Evolutionary conservation across 2,888 invertebrate genomes (phyloP).

Genomic region (Apodemia zela): DNA sequence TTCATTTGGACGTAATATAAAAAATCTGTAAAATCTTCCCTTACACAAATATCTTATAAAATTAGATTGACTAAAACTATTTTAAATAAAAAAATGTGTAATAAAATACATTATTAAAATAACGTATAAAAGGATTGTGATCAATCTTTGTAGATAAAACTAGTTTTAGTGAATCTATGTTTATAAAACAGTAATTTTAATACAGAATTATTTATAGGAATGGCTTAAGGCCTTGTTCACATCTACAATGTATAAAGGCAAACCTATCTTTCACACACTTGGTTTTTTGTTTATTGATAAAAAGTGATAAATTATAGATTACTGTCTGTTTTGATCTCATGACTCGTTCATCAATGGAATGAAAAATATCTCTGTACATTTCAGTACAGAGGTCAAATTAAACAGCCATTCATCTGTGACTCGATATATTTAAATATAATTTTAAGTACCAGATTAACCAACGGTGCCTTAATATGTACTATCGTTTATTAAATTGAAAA

Average conservation of each 20-base stretch:
- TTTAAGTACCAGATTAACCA: constrained; percentile 50
- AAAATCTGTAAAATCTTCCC: neutral
- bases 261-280: neutral
- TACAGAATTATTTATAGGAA: neutral
- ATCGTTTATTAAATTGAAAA: constrained; percentile 26
- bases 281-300: neutral
- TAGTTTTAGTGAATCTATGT: neutral
- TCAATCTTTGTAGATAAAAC: neutral
- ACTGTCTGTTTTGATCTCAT: constrained; percentile 73
- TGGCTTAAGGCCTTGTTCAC: neutral
- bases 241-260: neutral
- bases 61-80: constrained; percentile 3
- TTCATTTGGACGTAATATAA: constrained; percentile 1
- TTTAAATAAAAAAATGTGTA: neutral
- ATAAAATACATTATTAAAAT: too few species aligned
- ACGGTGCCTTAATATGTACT: constrained; percentile 66
- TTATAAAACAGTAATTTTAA: neutral
- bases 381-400: constrained; percentile 35
- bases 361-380: constrained; percentile 41
- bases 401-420: neutral
- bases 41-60: neutral
- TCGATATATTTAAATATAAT: constrained; percentile 30
- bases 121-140: neutral
- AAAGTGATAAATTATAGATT: constrained; percentile 15
- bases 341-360: constrained; percentile 69